These are phyloP conservation scores for Eubucco bourcierii DNA, from an alignment of 2,113 vertebrate species.

Conservation along the genomic window DNA sequence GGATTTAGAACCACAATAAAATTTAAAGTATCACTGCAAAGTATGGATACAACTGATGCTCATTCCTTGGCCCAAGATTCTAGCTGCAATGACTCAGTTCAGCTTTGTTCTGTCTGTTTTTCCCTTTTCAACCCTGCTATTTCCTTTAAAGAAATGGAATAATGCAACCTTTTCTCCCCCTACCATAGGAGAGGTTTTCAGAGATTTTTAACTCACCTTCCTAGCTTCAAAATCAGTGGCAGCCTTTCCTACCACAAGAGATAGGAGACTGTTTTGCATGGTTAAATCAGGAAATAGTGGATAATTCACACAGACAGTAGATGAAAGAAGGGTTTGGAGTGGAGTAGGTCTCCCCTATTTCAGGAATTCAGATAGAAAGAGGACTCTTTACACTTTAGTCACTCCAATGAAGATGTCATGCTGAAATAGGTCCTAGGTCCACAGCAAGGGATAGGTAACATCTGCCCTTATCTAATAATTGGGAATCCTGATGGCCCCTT, in stretches of 20 bases:
- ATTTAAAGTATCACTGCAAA: background rate
- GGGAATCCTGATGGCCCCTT: rapidly evolving
- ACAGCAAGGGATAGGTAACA: background rate
- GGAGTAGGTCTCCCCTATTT: background rate
- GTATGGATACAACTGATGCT: rapidly evolving
- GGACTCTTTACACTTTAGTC: background rate
- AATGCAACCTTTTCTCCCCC: background rate
- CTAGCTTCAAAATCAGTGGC: background rate
- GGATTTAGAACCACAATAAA: background rate
- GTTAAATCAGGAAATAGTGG: background rate
- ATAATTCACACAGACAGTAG: background rate
- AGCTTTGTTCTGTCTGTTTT: background rate
- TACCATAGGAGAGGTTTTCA: rapidly evolving
- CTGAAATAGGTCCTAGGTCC: background rate
- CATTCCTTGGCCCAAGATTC: background rate
- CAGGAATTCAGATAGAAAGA: background rate
- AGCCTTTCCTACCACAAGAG: background rate
- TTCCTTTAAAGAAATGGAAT: background rate
- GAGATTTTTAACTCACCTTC: background rate
- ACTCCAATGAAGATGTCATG: background rate
- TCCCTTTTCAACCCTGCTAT: background rate
- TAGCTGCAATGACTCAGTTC: rapidly evolving
- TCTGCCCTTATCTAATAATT: background rate
- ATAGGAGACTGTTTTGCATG: rapidly evolving
- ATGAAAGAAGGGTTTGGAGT: background rate